Conservation (phyloP, 2,888 invertebrate species). For the Lymantria monacha region DNA sequence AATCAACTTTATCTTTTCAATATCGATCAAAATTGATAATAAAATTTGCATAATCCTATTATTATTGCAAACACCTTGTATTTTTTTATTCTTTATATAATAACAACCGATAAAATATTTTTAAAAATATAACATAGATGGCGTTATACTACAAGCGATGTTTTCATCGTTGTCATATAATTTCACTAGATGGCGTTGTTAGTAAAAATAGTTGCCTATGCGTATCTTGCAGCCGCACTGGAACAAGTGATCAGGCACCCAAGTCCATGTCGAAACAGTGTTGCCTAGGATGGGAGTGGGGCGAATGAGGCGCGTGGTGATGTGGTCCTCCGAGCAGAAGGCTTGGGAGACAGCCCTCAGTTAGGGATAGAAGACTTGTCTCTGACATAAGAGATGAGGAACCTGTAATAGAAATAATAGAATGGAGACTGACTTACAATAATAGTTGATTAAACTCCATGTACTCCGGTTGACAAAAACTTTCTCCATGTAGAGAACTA, state of each 20-base stretch:
- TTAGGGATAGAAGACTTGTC: conserved; percentile 36
- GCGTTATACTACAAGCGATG: neutral
- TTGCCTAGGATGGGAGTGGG: conserved; percentile 62
- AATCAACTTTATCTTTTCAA: too few species aligned
- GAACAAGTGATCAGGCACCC: conserved; percentile 42
- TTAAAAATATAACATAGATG: conserved; percentile 2
- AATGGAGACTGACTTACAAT: too few species aligned
- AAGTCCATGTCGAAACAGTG: conserved; percentile 76
- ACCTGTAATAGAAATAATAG: conserved; percentile 32
- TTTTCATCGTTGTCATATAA: neutral
- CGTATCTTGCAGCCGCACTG: neutral
- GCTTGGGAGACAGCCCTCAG: conserved; percentile 55
- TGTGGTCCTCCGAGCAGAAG: conserved; percentile 59
- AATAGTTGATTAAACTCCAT: too few species aligned
- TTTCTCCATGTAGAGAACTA: too few species aligned
- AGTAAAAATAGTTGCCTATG: neutral
- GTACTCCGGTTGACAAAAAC: too few species aligned
- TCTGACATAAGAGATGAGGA: conserved; percentile 50
- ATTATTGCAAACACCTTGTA: too few species aligned
- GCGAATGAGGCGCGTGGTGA: conserved; percentile 72
- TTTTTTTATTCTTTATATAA: too few species aligned
- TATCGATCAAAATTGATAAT: too few species aligned
- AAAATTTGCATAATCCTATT: too few species aligned
- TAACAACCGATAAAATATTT: too few species aligned
- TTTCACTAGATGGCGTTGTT: neutral